Evolutionary conservation across 2,797 vertebrate genomes (phyloP).

Genomic region (Sitta carolinensis): DNA sequence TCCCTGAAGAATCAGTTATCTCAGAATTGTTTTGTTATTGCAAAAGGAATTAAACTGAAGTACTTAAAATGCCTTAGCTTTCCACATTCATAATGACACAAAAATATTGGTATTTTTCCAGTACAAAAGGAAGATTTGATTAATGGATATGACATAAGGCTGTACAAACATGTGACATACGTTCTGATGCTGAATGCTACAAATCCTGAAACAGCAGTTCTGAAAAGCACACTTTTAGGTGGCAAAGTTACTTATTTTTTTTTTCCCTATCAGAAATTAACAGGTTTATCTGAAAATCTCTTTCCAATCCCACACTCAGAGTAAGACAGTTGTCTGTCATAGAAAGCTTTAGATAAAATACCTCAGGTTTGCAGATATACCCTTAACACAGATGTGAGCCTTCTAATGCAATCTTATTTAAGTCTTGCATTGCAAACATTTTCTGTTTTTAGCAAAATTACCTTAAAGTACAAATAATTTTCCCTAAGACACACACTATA

Average conservation of each 20-base stretch:
- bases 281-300: neutral
- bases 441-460: neutral
- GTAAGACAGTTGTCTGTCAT: neutral
- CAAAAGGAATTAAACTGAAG: neutral
- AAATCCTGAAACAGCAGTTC: neutral
- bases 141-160: neutral
- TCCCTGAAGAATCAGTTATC: neutral
- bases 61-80: neutral
- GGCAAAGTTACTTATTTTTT: neutral
- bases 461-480: neutral
- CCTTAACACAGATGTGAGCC: neutral
- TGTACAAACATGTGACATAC: accelerated
- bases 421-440: neutral
- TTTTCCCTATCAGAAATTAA: neutral
- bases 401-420: neutral
- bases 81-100: neutral
- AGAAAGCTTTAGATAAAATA: neutral
- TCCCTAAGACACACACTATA: neutral
- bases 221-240: neutral
- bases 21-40: neutral
- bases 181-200: neutral
- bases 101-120: neutral
- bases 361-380: neutral
- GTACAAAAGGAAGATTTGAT: neutral
- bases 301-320: neutral